Conservation (phyloP, 2,113 vertebrate species). For the Tragelaphus scriptus region DNA sequence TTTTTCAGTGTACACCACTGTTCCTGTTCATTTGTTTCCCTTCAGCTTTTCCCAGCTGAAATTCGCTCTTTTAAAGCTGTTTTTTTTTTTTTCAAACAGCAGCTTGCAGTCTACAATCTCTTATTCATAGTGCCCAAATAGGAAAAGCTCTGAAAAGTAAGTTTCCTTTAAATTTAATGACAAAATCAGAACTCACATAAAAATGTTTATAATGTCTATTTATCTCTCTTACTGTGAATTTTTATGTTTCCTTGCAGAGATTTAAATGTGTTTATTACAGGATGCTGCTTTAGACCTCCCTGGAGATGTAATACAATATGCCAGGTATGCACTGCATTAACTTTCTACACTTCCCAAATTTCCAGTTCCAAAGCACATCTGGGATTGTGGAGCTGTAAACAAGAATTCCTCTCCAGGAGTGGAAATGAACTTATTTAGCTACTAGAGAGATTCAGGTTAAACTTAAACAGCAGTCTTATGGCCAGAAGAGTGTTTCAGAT, state of each 20-base stretch:
- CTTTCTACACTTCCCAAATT: not conserved
- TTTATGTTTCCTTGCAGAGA: not conserved
- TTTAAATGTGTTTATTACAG: slow-evolving; percentile 11
- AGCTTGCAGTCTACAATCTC: not conserved
- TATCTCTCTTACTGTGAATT: not conserved
- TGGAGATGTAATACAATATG: not conserved
- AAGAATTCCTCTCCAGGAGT: slow-evolving; percentile 7
- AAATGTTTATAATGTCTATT: not conserved
- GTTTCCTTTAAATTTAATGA: not conserved
- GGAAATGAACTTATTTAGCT: not conserved
- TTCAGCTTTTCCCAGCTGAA: not conserved
- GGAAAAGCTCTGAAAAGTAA: not conserved
- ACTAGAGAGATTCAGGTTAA: not conserved
- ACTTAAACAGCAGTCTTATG: not conserved
- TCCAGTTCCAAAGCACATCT: slow-evolving; percentile 17
- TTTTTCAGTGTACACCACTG: not conserved
- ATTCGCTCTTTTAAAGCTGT: not conserved
- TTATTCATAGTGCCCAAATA: not conserved
- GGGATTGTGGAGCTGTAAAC: not conserved
- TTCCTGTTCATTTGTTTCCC: slow-evolving; percentile 8
- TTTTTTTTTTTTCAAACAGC: not conserved
- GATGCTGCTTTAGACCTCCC: not conserved
- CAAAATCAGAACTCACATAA: not conserved
- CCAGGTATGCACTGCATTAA: not conserved
- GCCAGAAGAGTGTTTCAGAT: not conserved